Percentiles rank a stretch among this genome's conserved stretches.
These are phyloP conservation scores for Embidobia sp. DNA, from an alignment of 2,888 invertebrate species.

Conservation along the genomic window DNA sequence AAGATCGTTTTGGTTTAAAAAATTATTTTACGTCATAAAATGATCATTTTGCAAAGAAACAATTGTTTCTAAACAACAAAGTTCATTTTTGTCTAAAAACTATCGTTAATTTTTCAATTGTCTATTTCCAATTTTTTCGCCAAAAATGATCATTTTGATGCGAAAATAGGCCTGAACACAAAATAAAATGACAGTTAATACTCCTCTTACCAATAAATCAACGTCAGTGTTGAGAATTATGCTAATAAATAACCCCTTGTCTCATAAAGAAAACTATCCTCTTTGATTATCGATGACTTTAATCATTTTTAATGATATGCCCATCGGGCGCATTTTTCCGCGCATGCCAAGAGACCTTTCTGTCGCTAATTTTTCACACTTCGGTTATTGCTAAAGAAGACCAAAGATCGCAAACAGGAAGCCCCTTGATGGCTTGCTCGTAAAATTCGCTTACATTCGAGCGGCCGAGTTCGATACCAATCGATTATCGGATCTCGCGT, in stretches of 20 bases:
- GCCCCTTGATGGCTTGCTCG: slow-evolving; percentile 58
- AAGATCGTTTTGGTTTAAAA: too few relatives aligned
- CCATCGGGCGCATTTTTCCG: slow-evolving; percentile 36
- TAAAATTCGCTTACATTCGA: slow-evolving; percentile 64
- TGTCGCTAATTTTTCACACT: slow-evolving; percentile 58
- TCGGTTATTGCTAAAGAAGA: slow-evolving; percentile 43
- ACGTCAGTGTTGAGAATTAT: slow-evolving; percentile 9
- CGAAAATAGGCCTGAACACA: too few relatives aligned
- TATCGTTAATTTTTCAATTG: too few relatives aligned
- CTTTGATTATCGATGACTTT: slow-evolving; percentile 22
- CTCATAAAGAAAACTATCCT: slow-evolving; percentile 6
- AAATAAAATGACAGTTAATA: too few relatives aligned
- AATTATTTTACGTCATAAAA: too few relatives aligned
- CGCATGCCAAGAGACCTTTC: slow-evolving; percentile 27
- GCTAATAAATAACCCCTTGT: slow-evolving; percentile 24
- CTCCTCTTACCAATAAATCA: slow-evolving; percentile 10
- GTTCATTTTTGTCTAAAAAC: too few relatives aligned
- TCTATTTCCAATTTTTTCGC: too few relatives aligned
- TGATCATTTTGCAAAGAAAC: too few relatives aligned
- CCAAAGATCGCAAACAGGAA: slow-evolving; percentile 60
- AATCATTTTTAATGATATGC: slow-evolving; percentile 45
- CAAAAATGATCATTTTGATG: too few relatives aligned
- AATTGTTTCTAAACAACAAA: too few relatives aligned
- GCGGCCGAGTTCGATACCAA: slow-evolving; percentile 61
- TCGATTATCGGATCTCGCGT: slow-evolving; percentile 57